Base-by-base conservation (phyloP, 2,888 invertebrate genomes). In the Nycteola revayana region DNA sequence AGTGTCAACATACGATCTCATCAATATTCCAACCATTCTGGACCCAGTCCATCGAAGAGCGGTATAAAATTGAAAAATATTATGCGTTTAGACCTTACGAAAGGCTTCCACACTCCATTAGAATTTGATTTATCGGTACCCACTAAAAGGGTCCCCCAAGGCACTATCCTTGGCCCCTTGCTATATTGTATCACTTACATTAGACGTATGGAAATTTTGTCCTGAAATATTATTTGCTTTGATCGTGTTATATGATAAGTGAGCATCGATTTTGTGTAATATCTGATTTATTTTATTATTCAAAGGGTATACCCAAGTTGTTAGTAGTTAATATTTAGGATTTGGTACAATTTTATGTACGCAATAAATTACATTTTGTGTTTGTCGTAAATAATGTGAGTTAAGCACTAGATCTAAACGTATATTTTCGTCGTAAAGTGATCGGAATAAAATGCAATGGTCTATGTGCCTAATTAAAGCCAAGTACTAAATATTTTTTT, bases 101-200 rank as follows among this genome's bases (percentile, higher is more conserved):
- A 58, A 60, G 61, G 72, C 66, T 78, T 71, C 72, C 70, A 75
- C 74, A 80, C 75, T 81, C 84, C 85, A 85, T 86, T 86, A 85
- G 62, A 75, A 57, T 56, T 78, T 86, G 85, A 86, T 86, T 85
- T 86, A 86, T 86, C 66, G 69, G 76, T 66, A 52, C 64, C 70
- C 72, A 75, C 80, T 84, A 85, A 85, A 85, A 85, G 85, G 81
- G 82, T 85, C 77, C 72, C 75, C 55, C 76, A 78, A 81, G 81
- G 76, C 77, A 61, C 75, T 62, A 65, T 75, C 67, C 72, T 77
- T 57, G 72, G 75, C 54, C 80, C 80, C 68, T 70, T 68, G 60
- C 66, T 75, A 65, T 74, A 73, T n/a, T 70, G 65, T 75, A 80
- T 79, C 71, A 75, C 69, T 71, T 78, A 75, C 75, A 83, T 82